phyloP scores from a whole-genome alignment of 2,888 invertebrate species.

The Nemapogon koenigi region DNA sequence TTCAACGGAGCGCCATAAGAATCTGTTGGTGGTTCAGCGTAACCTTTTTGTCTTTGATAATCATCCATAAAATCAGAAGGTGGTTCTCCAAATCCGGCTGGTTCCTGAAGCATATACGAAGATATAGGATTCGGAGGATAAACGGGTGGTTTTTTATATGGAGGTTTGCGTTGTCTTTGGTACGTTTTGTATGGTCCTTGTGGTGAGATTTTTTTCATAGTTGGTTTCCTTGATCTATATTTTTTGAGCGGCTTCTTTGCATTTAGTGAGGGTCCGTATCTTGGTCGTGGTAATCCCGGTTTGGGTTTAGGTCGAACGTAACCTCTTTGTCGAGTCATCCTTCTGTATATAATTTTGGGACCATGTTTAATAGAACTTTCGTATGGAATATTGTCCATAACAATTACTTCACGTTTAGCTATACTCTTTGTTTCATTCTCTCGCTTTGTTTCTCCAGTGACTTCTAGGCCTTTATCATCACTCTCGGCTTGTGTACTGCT shows the following conservation, averaged over 20 bases:
- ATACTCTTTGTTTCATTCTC: slow-evolving; percentile 18
- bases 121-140: slow-evolving; percentile 19
- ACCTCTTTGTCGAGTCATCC: slow-evolving; percentile 24
- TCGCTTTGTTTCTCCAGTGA: slow-evolving; percentile 14
- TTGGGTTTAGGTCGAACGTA: slow-evolving; percentile 24
- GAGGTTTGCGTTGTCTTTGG: slow-evolving; percentile 20
- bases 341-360: slow-evolving; percentile 35
- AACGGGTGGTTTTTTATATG: slow-evolving; percentile 25
- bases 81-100: slow-evolving; percentile 40
- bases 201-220: slow-evolving; percentile 23
- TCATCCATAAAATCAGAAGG: slow-evolving; percentile 26
- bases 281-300: slow-evolving; percentile 24
- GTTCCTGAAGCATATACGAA: slow-evolving; percentile 22
- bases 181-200: slow-evolving; percentile 16
- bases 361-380: slow-evolving; percentile 26
- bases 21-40: slow-evolving; percentile 35
- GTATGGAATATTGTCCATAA: slow-evolving; percentile 31
- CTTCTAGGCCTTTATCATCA: slow-evolving; percentile 2
- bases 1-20: slow-evolving; percentile 35
- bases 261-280: slow-evolving; percentile 27
- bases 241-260: slow-evolving; percentile 29
- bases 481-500: slow-evolving; percentile 24
- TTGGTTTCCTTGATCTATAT: slow-evolving; percentile 24
- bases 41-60: slow-evolving; percentile 20
- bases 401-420: slow-evolving; percentile 31